Evolutionary conservation across 2,888 invertebrate species (phyloP).

Genomic region (Drosophila atroscutellata): DNA sequence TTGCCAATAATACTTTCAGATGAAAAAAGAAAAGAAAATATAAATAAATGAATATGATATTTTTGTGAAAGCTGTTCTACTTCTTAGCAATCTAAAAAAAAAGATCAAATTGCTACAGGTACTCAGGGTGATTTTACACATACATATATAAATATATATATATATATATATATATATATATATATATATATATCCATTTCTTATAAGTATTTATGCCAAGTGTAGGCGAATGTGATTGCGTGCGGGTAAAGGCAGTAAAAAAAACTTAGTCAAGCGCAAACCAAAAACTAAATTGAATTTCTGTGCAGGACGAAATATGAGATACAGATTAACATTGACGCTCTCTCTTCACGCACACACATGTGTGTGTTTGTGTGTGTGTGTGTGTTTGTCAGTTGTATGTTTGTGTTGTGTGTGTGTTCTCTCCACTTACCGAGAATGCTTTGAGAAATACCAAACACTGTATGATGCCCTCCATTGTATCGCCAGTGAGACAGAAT

Average conservation of each 20-base stretch:
- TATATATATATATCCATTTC: not conserved
- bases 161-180: not conserved
- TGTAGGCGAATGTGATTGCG: slow-evolving; percentile 1
- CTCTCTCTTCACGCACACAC: slow-evolving; percentile 15
- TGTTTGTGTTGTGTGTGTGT: slow-evolving; percentile 20
- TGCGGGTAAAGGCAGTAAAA: slow-evolving; percentile 20
- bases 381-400: slow-evolving; percentile 10
- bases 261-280: slow-evolving; percentile 74
- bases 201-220: not conserved
- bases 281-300: slow-evolving; percentile 79
- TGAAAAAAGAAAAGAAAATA: not conserved
- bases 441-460: slow-evolving; percentile 96
- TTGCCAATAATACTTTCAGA: not conserved
- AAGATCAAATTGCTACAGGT: not conserved
- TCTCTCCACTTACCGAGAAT: slow-evolving; percentile 91
- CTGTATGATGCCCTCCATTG: slow-evolving; percentile 97
- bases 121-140: not conserved
- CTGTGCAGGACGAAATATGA: slow-evolving; percentile 41
- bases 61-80: not conserved
- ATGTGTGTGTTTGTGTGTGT: not conserved
- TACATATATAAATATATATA: not conserved
- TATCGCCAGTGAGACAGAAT: slow-evolving; percentile 95
- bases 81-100: too few species aligned
- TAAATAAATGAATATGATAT: not conserved
- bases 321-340: slow-evolving; percentile 39